Conservation (phyloP, 2,797 vertebrate genomes). For the Pseudocheirus occidentalis region DNA sequence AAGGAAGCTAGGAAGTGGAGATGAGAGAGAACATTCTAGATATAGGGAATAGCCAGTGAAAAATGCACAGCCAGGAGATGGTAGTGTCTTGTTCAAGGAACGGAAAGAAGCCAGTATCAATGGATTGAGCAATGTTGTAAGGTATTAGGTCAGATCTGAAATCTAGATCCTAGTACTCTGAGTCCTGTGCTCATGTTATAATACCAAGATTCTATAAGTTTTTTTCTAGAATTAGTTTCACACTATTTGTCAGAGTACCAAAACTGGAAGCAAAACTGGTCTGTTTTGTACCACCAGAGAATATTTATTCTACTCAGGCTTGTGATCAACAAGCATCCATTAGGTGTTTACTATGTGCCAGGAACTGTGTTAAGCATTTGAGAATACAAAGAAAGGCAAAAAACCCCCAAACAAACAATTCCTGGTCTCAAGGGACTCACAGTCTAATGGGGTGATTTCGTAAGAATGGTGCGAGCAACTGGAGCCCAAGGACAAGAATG, state of each 20-base stretch:
- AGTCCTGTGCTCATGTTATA: background rate
- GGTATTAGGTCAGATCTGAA: background rate
- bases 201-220: background rate
- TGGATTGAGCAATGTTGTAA: background rate
- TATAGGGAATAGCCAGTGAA: background rate
- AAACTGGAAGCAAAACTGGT: background rate
- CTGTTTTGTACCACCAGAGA: background rate
- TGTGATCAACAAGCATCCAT: too few relatives aligned
- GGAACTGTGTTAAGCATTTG: too few relatives aligned
- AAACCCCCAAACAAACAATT: too few relatives aligned
- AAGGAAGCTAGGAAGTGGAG: background rate
- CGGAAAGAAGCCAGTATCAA: background rate
- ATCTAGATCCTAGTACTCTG: background rate
- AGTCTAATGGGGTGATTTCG: too few relatives aligned
- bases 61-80: background rate
- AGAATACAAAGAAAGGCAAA: too few relatives aligned
- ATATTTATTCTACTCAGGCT: background rate
- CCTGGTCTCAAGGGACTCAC: too few relatives aligned
- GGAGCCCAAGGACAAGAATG: too few relatives aligned
- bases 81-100: background rate
- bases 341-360: too few relatives aligned
- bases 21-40: background rate
- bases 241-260: background rate
- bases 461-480: too few relatives aligned
- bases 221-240: background rate